These are phyloP conservation scores for Auanema freiburgensis DNA, from an alignment of 2,888 invertebrate species.

Conservation along the genomic window DNA sequence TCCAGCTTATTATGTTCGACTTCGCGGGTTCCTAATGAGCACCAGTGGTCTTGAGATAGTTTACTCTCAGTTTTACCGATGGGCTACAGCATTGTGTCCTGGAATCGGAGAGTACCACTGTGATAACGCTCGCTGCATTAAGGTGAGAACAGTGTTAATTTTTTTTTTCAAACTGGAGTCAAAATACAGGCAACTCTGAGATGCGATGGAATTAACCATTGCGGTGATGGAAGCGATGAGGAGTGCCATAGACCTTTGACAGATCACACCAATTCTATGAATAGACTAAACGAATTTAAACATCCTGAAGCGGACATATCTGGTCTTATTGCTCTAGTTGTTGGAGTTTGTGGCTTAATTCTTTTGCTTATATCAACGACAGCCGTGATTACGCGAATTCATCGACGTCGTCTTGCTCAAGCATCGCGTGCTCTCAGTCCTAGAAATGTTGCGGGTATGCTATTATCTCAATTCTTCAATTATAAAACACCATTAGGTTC, in stretches of 20 bases:
- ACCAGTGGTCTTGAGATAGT: constrained; percentile 72
- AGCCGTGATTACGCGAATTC: constrained; percentile 17
- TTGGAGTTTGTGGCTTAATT: constrained; percentile 28
- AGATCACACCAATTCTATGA: constrained; percentile 1
- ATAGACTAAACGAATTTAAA: neutral
- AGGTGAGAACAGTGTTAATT: constrained; percentile 2
- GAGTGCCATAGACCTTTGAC: constrained; percentile 19
- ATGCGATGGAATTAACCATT: constrained; percentile 79
- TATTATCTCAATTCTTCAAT: neutral
- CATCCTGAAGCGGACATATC: constrained; percentile 22
- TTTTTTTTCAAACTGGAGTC: neutral
- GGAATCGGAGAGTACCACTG: constrained; percentile 75
- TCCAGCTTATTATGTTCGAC: constrained; percentile 75
- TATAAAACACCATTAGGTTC: neutral
- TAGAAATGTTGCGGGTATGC: constrained; percentile 4
- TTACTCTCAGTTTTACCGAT: constrained; percentile 69
- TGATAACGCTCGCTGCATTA: constrained; percentile 73
- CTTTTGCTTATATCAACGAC: constrained; percentile 22
- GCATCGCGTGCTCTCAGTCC: neutral
- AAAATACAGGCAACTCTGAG: constrained; percentile 68
- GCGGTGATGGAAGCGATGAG: constrained; percentile 68
- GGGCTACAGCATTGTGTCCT: constrained; percentile 57
- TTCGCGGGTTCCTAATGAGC: constrained; percentile 73
- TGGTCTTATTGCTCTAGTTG: constrained; percentile 27
- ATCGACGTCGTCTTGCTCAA: constrained; percentile 12